phyloP scores from a whole-genome alignment of 2,113 vertebrate genomes.

The Corythornis cristatus region DNA sequence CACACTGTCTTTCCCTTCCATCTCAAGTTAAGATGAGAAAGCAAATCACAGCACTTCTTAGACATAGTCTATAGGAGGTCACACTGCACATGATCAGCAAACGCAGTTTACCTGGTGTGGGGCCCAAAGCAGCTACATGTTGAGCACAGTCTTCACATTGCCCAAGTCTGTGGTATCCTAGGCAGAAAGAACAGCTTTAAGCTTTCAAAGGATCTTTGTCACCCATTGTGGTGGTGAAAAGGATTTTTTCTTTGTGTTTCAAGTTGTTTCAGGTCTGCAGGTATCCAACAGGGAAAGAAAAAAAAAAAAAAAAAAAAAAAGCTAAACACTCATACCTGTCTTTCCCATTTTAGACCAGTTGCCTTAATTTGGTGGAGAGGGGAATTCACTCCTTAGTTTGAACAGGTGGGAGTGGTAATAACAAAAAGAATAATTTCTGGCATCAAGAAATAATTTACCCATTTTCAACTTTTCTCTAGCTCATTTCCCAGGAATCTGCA shows the following conservation, averaged over 20 bases:
- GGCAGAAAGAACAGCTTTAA: not conserved
- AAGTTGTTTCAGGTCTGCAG: not conserved
- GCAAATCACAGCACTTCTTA: not conserved
- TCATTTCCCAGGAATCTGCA: not conserved
- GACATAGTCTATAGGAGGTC: not conserved
- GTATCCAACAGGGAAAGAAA: not conserved
- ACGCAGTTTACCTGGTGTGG: not conserved
- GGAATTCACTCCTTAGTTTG: not conserved
- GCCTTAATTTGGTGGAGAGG: not conserved
- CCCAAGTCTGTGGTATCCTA: not conserved
- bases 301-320: not conserved
- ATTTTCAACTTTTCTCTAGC: not conserved
- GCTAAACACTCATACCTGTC: not conserved
- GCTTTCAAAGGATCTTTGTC: not conserved
- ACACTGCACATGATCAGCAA: fast-evolving
- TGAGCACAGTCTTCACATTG: fast-evolving
- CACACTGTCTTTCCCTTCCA: not conserved
- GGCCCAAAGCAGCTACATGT: fast-evolving
- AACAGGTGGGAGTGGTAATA: not conserved
- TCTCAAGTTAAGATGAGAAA: not conserved
- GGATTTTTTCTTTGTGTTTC: not conserved
- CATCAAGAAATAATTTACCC: not conserved
- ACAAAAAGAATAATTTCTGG: not conserved
- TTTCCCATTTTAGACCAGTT: not conserved
- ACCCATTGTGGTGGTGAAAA: not conserved